Evolutionary conservation across 2,797 vertebrate genomes (phyloP), one percentile per base, ranked within the genome.

Genomic region (Falco naumanni): DNA sequence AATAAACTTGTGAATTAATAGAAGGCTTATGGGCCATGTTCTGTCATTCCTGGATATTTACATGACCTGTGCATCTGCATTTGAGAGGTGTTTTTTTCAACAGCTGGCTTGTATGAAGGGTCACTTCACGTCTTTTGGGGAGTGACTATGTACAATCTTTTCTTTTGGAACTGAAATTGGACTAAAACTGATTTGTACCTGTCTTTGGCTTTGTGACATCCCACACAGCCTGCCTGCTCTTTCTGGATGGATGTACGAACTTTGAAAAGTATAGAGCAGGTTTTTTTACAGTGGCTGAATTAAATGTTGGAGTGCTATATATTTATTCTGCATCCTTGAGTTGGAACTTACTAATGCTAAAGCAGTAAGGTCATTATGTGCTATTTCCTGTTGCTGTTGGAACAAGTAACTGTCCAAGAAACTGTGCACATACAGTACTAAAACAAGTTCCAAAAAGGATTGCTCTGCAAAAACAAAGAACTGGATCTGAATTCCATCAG

Each of bases 321-420:
- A 37, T 84, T 92, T 92, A n/a, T 90, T 96, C 31, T 72, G 51
- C 48, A 20, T 93, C 50, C 66, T 95, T 31, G 75, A 94, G 76
- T 96, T 78, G 84, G 74, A 95, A 94, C 75, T 91, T 91, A 50
- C 74, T 80, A 81, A 93, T 83, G 56, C 87, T 90, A 56, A 69
- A 90, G 63, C 85, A 95, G 17, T 80, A 97, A 77, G 95, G 93
- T 96, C 97, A 96, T 85, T 87, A 50, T 95, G 91, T 88, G 90
- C 94, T 95, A 84, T 98, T 98, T 98, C 98, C 97, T 97, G 97
- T 97, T 97, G 96, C 89, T 95, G 94, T 97, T 95, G 94, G 91
- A 96, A 56, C 91, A 88, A 24, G 85, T 84, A 77, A 63, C 64
- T 89, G 63, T 93, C 93, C 95, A 92, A 95, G 89, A 88, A 87